Evolutionary conservation across 2,888 invertebrate species (phyloP).

Genomic region (Scaptomyza flava): DNA sequence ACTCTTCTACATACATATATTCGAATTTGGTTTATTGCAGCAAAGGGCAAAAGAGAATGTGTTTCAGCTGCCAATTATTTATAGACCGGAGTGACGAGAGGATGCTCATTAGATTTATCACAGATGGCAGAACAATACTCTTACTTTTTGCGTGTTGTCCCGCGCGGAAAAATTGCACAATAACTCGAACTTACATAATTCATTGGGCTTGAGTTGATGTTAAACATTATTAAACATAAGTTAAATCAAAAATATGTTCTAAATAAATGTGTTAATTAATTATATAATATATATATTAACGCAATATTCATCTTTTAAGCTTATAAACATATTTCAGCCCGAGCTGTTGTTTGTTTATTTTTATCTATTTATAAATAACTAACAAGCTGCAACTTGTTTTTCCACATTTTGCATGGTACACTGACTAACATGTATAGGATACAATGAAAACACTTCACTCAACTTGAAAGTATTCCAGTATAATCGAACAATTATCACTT

Average conservation of each 20-base stretch:
- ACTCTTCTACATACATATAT: not conserved
- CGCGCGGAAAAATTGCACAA: not conserved
- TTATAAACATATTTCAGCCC: not conserved
- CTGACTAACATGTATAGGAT: not conserved
- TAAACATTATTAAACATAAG: too few species aligned
- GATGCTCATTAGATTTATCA: conserved; percentile 20
- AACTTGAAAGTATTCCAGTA: not conserved
- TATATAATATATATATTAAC: too few species aligned
- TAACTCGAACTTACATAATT: too few species aligned
- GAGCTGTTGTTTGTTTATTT: not conserved
- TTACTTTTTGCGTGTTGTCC: conserved; percentile 1
- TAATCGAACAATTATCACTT: conserved; percentile 1
- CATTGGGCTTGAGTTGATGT: too few species aligned
- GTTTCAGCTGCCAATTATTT: conserved; percentile 14
- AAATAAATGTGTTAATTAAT: not conserved
- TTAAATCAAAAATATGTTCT: too few species aligned
- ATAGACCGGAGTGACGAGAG: not conserved
- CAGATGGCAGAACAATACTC: conserved; percentile 3
- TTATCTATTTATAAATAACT: not conserved
- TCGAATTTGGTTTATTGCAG: not conserved
- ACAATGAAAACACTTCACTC: not conserved
- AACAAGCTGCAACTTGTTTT: not conserved
- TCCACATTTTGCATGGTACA: not conserved
- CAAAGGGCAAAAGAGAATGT: not conserved
- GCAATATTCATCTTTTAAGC: not conserved